These are phyloP conservation scores for Zosterops lateralis DNA, from an alignment of 2,113 vertebrate species.

Conservation along the genomic window DNA sequence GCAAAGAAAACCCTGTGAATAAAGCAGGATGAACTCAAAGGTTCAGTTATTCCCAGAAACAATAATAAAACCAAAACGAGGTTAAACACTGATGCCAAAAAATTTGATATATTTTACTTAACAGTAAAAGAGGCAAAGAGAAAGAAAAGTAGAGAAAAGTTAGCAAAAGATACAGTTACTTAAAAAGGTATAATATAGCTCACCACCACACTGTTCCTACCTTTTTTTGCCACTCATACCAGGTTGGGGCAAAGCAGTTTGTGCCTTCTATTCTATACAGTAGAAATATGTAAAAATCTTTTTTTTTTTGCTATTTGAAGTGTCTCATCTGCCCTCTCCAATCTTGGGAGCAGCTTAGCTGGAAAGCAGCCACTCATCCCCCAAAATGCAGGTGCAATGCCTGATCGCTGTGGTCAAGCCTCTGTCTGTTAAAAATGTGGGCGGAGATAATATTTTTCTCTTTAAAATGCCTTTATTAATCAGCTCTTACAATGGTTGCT, in stretches of 20 bases:
- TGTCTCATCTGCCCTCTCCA: rapidly evolving
- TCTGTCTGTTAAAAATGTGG: no score
- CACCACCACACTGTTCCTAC: neutral
- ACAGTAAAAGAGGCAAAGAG: neutral
- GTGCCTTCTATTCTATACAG: neutral
- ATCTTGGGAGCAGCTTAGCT: neutral
- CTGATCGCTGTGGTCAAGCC: rapidly evolving
- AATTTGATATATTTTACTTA: neutral
- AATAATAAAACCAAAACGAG: neutral
- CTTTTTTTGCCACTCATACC: neutral
- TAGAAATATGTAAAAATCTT: no score
- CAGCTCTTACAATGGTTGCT: no score
- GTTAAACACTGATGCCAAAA: neutral
- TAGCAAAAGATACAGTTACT: neutral
- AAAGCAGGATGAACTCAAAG: neutral
- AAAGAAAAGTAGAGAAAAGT: neutral
- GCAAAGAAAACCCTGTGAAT: neutral
- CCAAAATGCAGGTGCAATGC: rapidly evolving
- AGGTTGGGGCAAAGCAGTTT: rapidly evolving
- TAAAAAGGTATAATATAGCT: neutral
- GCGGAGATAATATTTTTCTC: no score
- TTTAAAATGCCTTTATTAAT: no score
- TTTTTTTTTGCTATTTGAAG: neutral
- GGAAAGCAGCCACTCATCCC: rapidly evolving
- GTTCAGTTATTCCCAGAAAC: neutral